These are phyloP conservation scores for Cryptus viduatorius DNA, from an alignment of 2,888 invertebrate species.

Conservation along the genomic window DNA sequence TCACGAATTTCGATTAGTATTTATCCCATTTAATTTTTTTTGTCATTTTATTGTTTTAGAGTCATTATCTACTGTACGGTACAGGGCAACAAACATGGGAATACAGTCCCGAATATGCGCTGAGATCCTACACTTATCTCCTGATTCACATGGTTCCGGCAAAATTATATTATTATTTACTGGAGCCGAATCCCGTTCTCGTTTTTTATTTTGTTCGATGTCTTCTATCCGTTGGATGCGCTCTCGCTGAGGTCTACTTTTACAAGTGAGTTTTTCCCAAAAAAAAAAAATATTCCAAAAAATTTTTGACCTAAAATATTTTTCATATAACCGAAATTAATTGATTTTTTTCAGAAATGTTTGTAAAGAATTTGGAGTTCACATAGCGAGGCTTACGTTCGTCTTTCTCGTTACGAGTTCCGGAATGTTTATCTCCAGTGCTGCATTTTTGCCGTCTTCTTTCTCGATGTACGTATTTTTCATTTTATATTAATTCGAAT, in stretches of 20 bases:
- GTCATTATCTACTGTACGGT: slow-evolving; percentile 93
- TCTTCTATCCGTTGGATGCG: slow-evolving; percentile 92
- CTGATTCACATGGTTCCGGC: slow-evolving; percentile 95
- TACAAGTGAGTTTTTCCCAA: slow-evolving; percentile 95
- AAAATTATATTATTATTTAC: slow-evolving; percentile 91
- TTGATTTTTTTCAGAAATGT: slow-evolving; percentile 89
- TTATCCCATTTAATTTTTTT: not conserved
- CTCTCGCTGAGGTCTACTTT: slow-evolving; percentile 95
- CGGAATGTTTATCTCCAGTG: slow-evolving; percentile 95
- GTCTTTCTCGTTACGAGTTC: slow-evolving; percentile 93
- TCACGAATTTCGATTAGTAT: too few species aligned
- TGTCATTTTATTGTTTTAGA: slow-evolving; percentile 82
- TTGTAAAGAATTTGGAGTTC: slow-evolving; percentile 95
- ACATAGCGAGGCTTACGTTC: slow-evolving; percentile 94
- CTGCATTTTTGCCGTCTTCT: slow-evolving; percentile 97
- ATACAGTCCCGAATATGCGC: slow-evolving; percentile 97
- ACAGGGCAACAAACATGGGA: slow-evolving; percentile 99
- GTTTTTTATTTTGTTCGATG: slow-evolving; percentile 96
- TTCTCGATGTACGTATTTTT: slow-evolving; percentile 90
- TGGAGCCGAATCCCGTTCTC: slow-evolving; percentile 92
- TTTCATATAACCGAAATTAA: slow-evolving; percentile 11
- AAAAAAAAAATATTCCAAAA: not conserved
- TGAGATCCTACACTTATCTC: slow-evolving; percentile 97
- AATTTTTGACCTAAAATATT: not conserved
- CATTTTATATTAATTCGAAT: slow-evolving; percentile 11